phyloP scores from a whole-genome alignment of 2,113 vertebrate genomes.

The Leptocoma aspasia region DNA sequence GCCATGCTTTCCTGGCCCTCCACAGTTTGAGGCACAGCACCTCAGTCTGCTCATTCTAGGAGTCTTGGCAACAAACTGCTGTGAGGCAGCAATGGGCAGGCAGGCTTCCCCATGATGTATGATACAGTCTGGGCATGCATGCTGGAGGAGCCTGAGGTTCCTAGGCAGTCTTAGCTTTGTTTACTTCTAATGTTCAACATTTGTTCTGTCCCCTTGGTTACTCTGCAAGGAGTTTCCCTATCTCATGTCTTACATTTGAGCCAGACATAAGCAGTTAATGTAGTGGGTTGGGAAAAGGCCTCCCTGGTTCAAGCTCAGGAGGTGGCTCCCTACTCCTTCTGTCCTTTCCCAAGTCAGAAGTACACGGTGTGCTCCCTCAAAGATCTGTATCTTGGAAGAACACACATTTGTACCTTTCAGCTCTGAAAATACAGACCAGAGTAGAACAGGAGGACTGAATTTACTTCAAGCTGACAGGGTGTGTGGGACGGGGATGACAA shows the following conservation, averaged over 20 bases:
- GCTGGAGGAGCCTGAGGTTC: not conserved
- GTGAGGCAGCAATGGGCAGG: not conserved
- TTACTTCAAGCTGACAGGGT: not conserved
- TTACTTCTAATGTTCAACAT: not conserved
- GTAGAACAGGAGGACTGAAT: not conserved
- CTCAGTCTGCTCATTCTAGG: not conserved
- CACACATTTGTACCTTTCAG: rapidly evolving
- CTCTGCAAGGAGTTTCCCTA: not conserved
- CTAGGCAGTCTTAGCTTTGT: not conserved
- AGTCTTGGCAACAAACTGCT: not conserved
- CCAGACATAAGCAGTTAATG: not conserved
- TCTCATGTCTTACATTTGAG: not conserved
- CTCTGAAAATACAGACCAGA: not conserved
- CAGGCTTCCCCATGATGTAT: not conserved
- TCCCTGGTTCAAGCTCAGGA: not conserved
- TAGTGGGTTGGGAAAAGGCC: not conserved
- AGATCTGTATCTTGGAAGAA: not conserved
- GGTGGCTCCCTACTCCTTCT: not conserved
- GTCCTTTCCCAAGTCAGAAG: not conserved
- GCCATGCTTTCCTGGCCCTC: not conserved
- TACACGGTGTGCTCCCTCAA: rapidly evolving
- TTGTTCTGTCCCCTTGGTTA: conserved; percentile 29
- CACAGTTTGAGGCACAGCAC: rapidly evolving
- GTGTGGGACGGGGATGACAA: not conserved
- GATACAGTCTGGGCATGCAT: rapidly evolving